A percentile compares a stretch with the other conserved stretches of the same genome.
phyloP scores from a whole-genome alignment of 2,888 invertebrate species.

The Lasioglossum malachurum region DNA sequence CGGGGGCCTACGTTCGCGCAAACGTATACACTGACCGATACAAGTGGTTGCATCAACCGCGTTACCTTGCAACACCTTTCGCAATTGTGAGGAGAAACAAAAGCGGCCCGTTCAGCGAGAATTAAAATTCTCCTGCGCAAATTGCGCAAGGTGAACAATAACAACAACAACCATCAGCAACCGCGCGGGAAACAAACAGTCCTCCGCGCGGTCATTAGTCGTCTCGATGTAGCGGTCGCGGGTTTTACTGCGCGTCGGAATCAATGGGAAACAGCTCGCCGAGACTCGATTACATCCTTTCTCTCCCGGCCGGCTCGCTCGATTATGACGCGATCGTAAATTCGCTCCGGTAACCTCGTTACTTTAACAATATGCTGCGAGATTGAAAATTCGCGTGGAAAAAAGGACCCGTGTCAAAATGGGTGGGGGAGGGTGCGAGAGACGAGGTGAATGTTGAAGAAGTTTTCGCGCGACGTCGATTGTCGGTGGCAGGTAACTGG shows the following conservation, averaged over 20 bases:
- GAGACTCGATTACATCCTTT: conserved; percentile 27
- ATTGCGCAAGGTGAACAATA: not conserved
- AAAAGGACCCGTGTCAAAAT: conserved; percentile 16
- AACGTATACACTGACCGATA: not conserved
- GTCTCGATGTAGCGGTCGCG: not conserved
- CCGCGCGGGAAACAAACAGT: not conserved
- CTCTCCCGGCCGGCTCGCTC: conserved; percentile 18
- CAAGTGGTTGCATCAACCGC: not conserved
- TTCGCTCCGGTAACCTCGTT: conserved; percentile 53
- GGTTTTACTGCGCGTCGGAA: not conserved
- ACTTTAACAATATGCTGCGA: conserved; percentile 30
- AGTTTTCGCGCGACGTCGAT: conserved; percentile 56
- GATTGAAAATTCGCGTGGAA: conserved; percentile 50
- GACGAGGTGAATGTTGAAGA: conserved; percentile 12
- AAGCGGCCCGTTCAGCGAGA: not conserved
- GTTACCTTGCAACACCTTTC: not conserved
- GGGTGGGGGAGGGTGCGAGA: not conserved
- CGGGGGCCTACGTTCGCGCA: not conserved
- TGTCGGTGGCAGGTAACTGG: conserved; percentile 69
- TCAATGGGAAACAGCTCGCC: not conserved
- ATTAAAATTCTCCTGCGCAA: not conserved
- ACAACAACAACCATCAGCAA: not conserved
- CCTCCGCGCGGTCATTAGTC: not conserved
- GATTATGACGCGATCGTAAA: conserved; percentile 41
- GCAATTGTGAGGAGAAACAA: not conserved